These are phyloP conservation scores for Helarctos malayanus DNA, from an alignment of 2,797 vertebrate species.

Conservation along the genomic window DNA sequence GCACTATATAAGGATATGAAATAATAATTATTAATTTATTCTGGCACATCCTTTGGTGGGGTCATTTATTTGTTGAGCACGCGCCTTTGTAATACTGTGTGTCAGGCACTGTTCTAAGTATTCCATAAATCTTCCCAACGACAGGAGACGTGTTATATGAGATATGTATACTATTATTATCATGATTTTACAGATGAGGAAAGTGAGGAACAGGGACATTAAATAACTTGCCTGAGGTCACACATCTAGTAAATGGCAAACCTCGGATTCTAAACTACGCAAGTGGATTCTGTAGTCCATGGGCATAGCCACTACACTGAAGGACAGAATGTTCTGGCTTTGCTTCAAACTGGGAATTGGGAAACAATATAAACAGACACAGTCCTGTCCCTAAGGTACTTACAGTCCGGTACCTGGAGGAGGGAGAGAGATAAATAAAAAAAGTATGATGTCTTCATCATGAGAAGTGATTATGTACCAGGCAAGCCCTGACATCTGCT, in stretches of 20 bases:
- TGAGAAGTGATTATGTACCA: neutral
- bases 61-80: constrained; percentile 12
- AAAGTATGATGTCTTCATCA: neutral
- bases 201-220: neutral
- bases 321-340: neutral
- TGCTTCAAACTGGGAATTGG: neutral
- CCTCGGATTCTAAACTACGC: neutral
- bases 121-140: neutral
- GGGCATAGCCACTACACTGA: neutral
- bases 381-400: neutral
- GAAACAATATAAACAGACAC: neutral
- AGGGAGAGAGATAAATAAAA: neutral
- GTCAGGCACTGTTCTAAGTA: neutral
- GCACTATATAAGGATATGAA: neutral
- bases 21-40: constrained; percentile 38
- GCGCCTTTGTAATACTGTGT: neutral
- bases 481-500: neutral
- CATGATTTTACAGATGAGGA: neutral
- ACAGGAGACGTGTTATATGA: neutral
- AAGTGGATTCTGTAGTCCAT: no score
- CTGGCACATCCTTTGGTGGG: neutral
- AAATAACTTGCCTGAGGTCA: neutral
- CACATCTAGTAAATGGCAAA: neutral
- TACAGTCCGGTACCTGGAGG: neutral
- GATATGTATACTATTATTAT: neutral